These are phyloP conservation scores for Oedothorax gibbosus DNA, from an alignment of 1,140 invertebrate genomes.

Conservation along the genomic window DNA sequence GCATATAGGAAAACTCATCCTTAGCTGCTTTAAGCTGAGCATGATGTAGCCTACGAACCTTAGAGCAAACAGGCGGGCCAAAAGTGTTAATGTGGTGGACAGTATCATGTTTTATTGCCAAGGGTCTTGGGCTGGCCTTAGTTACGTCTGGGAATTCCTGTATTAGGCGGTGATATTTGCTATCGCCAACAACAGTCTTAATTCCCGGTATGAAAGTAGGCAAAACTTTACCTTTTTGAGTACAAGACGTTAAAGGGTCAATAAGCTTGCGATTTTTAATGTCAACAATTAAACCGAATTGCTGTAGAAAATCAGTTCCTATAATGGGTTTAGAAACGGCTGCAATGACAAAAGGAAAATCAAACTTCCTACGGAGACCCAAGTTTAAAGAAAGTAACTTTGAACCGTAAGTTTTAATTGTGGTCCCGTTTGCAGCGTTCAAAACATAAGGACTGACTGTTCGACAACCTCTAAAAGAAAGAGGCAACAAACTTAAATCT, in stretches of 20 bases:
- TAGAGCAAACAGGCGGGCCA: constrained; percentile 19
- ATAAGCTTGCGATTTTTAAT: neutral
- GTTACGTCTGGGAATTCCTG: neutral
- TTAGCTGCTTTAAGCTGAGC: constrained; percentile 1
- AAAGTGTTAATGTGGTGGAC: constrained; percentile 41
- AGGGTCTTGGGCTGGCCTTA: neutral
- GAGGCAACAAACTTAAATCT: no score
- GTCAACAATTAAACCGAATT: constrained; percentile 7
- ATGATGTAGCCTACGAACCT: constrained; percentile 15
- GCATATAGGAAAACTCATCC: constrained; percentile 35
- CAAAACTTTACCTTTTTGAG: neutral
- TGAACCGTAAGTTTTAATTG: neutral
- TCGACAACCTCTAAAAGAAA: no score
- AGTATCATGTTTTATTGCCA: neutral
- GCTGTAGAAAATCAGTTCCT: neutral
- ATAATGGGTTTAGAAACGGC: neutral
- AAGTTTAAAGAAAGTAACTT: neutral
- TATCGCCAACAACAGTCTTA: neutral
- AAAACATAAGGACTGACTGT: neutral
- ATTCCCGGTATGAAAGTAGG: neutral
- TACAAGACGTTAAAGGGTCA: neutral
- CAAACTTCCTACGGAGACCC: neutral
- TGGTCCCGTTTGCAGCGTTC: neutral
- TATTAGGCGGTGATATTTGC: neutral
- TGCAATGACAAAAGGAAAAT: neutral